These are phyloP conservation scores for Ceratotherium simum DNA, from an alignment of 2,113 vertebrate species.

Conservation along the genomic window DNA sequence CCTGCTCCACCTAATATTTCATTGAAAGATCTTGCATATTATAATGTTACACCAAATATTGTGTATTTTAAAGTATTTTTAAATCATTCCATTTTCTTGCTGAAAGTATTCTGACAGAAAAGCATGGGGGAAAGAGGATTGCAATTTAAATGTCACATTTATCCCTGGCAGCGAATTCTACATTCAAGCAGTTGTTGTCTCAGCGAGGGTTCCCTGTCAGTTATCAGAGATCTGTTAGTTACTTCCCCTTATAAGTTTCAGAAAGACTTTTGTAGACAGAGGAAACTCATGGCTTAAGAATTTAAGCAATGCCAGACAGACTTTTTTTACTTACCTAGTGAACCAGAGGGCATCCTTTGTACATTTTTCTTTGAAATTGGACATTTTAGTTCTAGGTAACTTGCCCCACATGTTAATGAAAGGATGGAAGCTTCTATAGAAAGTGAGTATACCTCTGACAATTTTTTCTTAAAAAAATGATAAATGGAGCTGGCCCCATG, in stretches of 20 bases:
- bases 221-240: neutral
- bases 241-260: neutral
- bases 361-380: neutral
- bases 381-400: neutral
- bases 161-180: conserved; percentile 59
- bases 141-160: conserved; percentile 81
- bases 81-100: conserved; percentile 77
- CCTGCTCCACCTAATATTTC: conserved; percentile 38
- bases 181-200: neutral
- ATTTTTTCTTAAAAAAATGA: neutral
- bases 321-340: neutral
- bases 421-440: neutral
- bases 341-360: neutral
- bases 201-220: neutral
- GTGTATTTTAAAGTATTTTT: conserved; percentile 69
- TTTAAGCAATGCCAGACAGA: neutral
- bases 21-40: conserved; percentile 55
- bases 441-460: neutral
- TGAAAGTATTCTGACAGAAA: conserved; percentile 71
- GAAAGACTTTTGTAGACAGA: neutral
- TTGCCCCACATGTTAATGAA: neutral
- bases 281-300: neutral
- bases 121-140: conserved; percentile 65
- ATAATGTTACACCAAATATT: conserved; percentile 69
- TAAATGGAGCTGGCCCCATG: no score